phyloP scores from a whole-genome alignment of 2,113 vertebrate genomes.

The Pollimyrus isidori region DNA sequence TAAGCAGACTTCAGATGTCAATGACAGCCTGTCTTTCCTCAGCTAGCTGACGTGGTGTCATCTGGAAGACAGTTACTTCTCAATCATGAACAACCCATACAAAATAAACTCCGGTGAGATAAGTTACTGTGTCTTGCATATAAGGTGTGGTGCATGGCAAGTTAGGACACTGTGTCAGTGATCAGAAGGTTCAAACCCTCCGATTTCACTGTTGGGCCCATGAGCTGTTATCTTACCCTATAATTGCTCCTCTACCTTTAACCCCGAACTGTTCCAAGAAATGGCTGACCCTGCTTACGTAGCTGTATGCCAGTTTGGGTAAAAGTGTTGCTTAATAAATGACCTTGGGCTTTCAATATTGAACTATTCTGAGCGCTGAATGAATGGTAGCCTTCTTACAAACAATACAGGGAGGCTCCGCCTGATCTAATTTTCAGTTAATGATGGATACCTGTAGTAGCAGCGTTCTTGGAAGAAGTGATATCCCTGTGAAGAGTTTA shows the following conservation, averaged over 20 bases:
- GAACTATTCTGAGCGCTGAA: neutral
- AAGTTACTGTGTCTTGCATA: neutral
- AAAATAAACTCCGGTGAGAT: neutral
- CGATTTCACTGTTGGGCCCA: neutral
- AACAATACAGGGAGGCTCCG: neutral
- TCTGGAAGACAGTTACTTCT: neutral
- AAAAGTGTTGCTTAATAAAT: neutral
- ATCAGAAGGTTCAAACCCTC: neutral
- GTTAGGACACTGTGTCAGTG: neutral
- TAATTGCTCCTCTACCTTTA: neutral
- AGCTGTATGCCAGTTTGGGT: neutral
- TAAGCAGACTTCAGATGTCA: neutral
- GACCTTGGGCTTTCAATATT: neutral
- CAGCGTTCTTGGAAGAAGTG: neutral
- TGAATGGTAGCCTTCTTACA: neutral
- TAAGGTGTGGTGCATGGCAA: neutral
- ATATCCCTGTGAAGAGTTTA: neutral
- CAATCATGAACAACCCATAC: neutral
- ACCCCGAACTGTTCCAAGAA: neutral
- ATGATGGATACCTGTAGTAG: neutral
- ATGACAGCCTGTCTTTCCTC: neutral
- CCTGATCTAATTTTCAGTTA: neutral
- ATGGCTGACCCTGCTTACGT: neutral
- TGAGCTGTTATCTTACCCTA: neutral
- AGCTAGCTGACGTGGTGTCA: neutral